Conservation (phyloP, 2,888 invertebrate species). For the Tortrix viridana region DNA sequence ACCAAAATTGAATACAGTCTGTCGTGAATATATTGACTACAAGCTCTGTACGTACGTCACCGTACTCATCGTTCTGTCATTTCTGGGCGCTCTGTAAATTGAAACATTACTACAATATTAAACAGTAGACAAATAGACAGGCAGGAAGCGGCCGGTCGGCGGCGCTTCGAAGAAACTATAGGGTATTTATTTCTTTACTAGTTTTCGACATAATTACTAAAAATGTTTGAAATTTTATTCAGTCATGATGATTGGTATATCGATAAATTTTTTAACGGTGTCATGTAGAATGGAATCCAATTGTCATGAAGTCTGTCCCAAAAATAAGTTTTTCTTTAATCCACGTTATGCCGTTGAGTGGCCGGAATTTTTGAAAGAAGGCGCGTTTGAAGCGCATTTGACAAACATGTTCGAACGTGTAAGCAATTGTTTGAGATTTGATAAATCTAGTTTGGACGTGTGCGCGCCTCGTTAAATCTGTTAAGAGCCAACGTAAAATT, state of each 20-base stretch:
- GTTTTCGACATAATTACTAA: slow-evolving; percentile 12
- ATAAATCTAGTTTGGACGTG: too few species aligned
- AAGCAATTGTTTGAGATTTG: too few species aligned
- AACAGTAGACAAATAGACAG: slow-evolving; percentile 23
- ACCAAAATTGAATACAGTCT: background rate
- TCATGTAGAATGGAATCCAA: too few species aligned
- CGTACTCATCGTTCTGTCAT: slow-evolving; percentile 84
- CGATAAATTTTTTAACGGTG: too few species aligned
- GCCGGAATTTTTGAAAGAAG: too few species aligned
- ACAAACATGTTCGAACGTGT: too few species aligned
- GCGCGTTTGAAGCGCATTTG: too few species aligned
- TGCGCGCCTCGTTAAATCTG: too few species aligned
- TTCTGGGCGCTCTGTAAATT: slow-evolving; percentile 67
- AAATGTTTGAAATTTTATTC: slow-evolving; percentile 13
- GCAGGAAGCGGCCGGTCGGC: slow-evolving; percentile 32
- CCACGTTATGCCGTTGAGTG: too few species aligned
- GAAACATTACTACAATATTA: slow-evolving; percentile 48
- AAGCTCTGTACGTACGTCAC: slow-evolving; percentile 46
- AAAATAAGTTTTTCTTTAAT: too few species aligned
- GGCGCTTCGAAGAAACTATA: background rate
- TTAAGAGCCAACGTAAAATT: too few species aligned
- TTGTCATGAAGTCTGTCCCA: too few species aligned
- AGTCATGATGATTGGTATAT: slow-evolving; percentile 1
- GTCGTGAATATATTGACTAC: background rate
- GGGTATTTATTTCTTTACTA: slow-evolving; percentile 9